Evolutionary conservation across 2,113 vertebrate genomes (phyloP), one percentile per base, ranked within the genome.

Genomic region (Triplophysa siluroides): DNA sequence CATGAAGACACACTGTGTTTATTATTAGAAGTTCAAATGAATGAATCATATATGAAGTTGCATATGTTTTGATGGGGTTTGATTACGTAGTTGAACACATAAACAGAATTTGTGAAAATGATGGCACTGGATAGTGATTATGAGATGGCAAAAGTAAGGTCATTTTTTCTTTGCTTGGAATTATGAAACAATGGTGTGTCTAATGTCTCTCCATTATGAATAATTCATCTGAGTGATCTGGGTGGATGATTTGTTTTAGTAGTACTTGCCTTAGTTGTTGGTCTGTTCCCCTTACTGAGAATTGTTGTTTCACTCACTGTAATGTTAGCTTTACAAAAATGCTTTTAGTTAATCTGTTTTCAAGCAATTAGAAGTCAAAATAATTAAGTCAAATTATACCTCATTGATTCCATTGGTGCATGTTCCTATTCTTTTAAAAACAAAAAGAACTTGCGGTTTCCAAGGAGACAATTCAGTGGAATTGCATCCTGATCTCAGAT

Each of bases 401-500:
- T n/a, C 19, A 21, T 9, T 58, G 18, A 21, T 21, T 58, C 19
- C 21, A n/a, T n/a, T 54, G 14, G 14, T 47, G n/a, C 19, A 58
- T 58, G 47, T 71, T 14, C 54, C 23, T 16, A 6, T 18, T 61
- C 41, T 61, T 74, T 23, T 12, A 11, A 16, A 33, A 61, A 74
- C 33, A 74, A 24, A 43, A 18, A 43, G 54, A 74, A 24, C 18
- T 56, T 18, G 18, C 54, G 24, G 4, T 19, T 43, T 19, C 13
- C n/a, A 24, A n/a, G 13, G 21, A 43, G 56, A 61, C 29, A 45
- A 6, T 74, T 74, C 2, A 47, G 11, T 47, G 18, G 62, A 75
- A 75, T 26, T 75, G 38, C n/a, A n/a, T n/a, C n/a, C n/a, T n/a
- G n/a, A n/a, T n/a, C 54, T 60, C 19, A 6, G n/a, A 41, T 58